Evolutionary conservation across 2,888 invertebrate species (phyloP), one percentile per base, ranked within the genome.

Genomic region (Monochamus alternatus): DNA sequence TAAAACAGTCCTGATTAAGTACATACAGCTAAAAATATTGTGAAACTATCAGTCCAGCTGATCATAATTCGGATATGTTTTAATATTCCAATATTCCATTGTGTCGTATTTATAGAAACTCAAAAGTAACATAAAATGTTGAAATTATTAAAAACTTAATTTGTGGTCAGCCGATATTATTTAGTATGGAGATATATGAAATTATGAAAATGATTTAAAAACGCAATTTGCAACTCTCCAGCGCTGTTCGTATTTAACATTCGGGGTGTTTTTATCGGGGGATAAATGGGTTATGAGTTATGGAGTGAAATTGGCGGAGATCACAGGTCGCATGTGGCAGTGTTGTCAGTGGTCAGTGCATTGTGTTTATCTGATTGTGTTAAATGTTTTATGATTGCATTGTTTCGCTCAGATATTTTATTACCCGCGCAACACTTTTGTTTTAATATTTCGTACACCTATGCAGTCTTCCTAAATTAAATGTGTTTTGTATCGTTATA

Each of bases 361-460:
- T 83, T 83, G 85, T 79, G 80, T 80, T 78, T 85, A 84, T 86
- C 85, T 83, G 85, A 85, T 85, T 83, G 84, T 83, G 86, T 84
- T 85, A 85, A 85, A 85, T 85, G 85, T 84, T 86, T 86, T 85
- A 86, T 85, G 86, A 84, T 81, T 83, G 82, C 81, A 85, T 85
- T 85, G 86, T 86, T 85, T 82, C 75, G 78, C 75, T 60, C 73
- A 74, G 77, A 78, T 80, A 79, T 83, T 81, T 81, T 78, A 78
- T 74, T 76, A 52, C 63, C 43, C 14, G 12, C 55, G 69, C 69
- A 69, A 74, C 74, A 74, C 58, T 69, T 74, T 74, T 74, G 68
- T 69, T 74, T 63, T 62, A 59, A 67, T 73, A 67, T 64, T 32
- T 58, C 38, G 38, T 38, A 43, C 31, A 47, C 47, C 38, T 7